phyloP scores from a whole-genome alignment of 2,113 vertebrate species.

The Solea senegalensis region DNA sequence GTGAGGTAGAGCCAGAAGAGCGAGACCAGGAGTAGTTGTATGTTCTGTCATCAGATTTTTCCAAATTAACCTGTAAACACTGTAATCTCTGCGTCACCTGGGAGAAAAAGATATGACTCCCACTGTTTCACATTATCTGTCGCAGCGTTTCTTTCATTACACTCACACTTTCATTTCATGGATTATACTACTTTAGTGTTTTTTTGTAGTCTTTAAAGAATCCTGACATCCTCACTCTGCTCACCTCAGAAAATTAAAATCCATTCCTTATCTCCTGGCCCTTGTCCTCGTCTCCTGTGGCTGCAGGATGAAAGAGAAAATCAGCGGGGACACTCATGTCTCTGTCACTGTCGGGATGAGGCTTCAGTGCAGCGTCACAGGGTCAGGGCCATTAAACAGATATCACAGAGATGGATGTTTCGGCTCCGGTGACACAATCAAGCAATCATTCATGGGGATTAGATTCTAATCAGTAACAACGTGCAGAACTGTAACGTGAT shows the following conservation, averaged over 20 bases:
- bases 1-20: no score
- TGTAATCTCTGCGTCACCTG: slow-evolving; percentile 15
- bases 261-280: slow-evolving; percentile 42
- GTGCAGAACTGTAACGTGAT: no score
- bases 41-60: neutral
- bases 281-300: slow-evolving; percentile 34
- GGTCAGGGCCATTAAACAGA: slow-evolving; percentile 6
- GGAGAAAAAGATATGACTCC: slow-evolving; percentile 15
- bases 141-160: slow-evolving; percentile 47
- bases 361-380: slow-evolving; percentile 15
- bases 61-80: slow-evolving; percentile 20
- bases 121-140: slow-evolving; percentile 22
- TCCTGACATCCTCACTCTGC: neutral
- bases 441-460: neutral
- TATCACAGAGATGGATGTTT: slow-evolving; percentile 6
- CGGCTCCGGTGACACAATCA: neutral
- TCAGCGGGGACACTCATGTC: slow-evolving; percentile 45
- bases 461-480: neutral
- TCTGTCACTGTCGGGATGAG: slow-evolving; percentile 5
- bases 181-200: slow-evolving; percentile 21
- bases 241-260: slow-evolving; percentile 62
- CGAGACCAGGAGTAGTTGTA: no score
- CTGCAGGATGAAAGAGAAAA: slow-evolving; percentile 47
- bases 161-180: slow-evolving; percentile 37
- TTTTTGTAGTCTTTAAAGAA: slow-evolving; percentile 13